These are phyloP conservation scores for Schizothorax lantsangensis DNA, from an alignment of 2,797 vertebrate genomes.

Conservation along the genomic window DNA sequence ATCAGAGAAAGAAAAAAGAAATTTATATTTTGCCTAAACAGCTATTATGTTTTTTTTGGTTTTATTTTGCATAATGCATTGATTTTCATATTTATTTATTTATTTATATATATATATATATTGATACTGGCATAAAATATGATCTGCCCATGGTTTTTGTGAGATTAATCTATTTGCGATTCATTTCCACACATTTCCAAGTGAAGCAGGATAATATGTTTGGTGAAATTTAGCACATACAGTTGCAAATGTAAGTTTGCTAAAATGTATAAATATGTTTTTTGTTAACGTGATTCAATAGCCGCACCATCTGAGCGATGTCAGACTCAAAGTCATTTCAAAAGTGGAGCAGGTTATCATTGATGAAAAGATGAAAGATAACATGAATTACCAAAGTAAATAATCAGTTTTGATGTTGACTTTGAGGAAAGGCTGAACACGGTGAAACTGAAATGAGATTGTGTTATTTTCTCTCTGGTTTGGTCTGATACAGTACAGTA, in stretches of 20 bases:
- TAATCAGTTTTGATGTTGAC: not conserved
- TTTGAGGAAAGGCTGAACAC: not conserved
- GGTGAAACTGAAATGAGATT: not conserved
- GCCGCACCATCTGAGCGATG: not conserved
- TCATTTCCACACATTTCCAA: not conserved
- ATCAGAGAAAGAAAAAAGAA: not conserved
- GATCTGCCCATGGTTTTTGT: not conserved
- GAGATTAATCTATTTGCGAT: not conserved
- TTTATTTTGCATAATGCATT: not conserved
- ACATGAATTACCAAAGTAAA: not conserved
- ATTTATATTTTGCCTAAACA: not conserved
- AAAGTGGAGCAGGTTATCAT: not conserved
- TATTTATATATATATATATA: too few species aligned
- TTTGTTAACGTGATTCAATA: not conserved
- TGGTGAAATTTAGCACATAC: not conserved
- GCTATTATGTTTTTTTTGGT: too few species aligned
- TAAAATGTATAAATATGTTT: not conserved
- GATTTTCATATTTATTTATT: too few species aligned
- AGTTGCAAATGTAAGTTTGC: not conserved
- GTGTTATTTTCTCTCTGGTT: not conserved
- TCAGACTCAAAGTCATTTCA: not conserved
- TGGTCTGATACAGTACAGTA: not conserved
- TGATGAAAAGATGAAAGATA: not conserved
- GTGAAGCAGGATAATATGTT: not conserved
- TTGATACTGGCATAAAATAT: not conserved